Conservation (phyloP, 2,888 invertebrate genomes). For the Drosophila buzzatii region DNA sequence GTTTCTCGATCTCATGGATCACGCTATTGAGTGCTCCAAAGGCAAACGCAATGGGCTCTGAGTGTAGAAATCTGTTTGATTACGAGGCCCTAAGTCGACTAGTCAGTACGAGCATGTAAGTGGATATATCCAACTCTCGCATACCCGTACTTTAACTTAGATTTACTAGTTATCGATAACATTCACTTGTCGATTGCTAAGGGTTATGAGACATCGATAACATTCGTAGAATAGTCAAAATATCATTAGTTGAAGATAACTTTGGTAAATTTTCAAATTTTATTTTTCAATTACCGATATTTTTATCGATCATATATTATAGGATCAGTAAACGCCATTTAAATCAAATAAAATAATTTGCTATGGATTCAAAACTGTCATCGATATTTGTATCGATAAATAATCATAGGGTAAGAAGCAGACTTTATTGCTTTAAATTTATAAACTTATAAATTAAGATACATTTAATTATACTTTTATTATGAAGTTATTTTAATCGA, state of each 20-base stretch:
- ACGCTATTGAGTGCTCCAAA: slow-evolving; percentile 4
- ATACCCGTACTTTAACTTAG: background rate
- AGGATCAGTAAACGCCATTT: background rate
- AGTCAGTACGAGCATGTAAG: background rate
- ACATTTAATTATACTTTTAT: too few relatives aligned
- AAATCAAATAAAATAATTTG: too few relatives aligned
- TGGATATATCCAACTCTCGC: background rate
- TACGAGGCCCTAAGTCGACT: background rate
- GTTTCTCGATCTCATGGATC: slow-evolving; percentile 9
- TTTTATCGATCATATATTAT: background rate
- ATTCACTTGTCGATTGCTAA: background rate
- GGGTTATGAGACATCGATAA: background rate
- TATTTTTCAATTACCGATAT: background rate
- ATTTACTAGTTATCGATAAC: background rate
- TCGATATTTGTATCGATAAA: background rate
- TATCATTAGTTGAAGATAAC: background rate
- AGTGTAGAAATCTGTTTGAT: slow-evolving; percentile 27
- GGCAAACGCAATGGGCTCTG: background rate
- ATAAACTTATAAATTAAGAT: too few relatives aligned
- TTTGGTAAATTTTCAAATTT: background rate
- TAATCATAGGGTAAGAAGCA: too few relatives aligned
- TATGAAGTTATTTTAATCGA: too few relatives aligned
- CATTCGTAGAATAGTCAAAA: background rate
- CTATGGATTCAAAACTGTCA: too few relatives aligned
- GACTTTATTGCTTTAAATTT: too few relatives aligned